phyloP scores from a whole-genome alignment of 2,113 vertebrate species.

The Chionis minor region DNA sequence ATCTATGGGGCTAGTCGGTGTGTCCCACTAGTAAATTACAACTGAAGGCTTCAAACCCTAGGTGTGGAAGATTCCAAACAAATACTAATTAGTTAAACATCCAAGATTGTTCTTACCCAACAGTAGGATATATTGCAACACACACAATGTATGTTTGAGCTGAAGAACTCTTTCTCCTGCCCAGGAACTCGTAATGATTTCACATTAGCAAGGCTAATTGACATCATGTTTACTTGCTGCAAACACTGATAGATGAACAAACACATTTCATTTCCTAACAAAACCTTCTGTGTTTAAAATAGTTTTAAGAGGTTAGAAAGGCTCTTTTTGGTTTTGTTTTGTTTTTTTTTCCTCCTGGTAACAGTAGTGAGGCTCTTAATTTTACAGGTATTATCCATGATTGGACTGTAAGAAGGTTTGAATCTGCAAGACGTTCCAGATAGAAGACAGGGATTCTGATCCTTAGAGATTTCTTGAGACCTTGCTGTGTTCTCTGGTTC shows the following conservation, averaged over 20 bases:
- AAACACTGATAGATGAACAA: constrained; percentile 55
- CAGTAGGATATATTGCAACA: not conserved
- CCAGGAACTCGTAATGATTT: constrained; percentile 49
- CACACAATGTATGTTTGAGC: not conserved
- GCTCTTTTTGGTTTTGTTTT: no score
- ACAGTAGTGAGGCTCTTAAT: not conserved
- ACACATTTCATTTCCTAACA: constrained; percentile 45
- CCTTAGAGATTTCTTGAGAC: not conserved
- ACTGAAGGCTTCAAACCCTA: not conserved
- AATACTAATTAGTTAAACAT: not conserved
- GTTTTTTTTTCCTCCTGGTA: not conserved
- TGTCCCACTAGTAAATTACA: not conserved
- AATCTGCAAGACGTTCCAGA: not conserved
- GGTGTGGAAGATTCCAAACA: not conserved
- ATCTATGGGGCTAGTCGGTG: not conserved
- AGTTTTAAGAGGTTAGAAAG: not conserved
- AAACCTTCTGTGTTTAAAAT: constrained; percentile 6
- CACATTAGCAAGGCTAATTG: constrained; percentile 65
- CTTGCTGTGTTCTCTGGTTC: not conserved
- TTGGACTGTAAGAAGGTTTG: not conserved
- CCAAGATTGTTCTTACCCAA: not conserved
- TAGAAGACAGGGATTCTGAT: not conserved
- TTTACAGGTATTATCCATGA: not conserved
- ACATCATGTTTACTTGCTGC: constrained; percentile 59
- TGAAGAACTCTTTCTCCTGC: constrained; percentile 32